Evolutionary conservation across 2,797 vertebrate genomes (phyloP).

Genomic region (Rhyacichthys aspro): DNA sequence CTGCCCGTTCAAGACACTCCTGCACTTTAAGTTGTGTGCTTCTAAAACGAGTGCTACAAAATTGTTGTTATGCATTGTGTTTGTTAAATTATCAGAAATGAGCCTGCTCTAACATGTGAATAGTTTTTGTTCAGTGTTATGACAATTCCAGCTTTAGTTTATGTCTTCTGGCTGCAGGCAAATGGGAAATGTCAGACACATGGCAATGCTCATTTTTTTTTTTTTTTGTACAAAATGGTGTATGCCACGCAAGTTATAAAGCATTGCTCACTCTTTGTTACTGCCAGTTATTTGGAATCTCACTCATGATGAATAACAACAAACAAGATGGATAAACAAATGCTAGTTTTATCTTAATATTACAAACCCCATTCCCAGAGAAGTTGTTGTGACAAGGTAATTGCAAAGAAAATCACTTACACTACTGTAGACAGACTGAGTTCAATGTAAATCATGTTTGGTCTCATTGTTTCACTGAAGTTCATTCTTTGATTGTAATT

Average conservation of each 20-base stretch:
- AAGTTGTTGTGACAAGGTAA: no score
- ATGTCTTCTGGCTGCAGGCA: neutral
- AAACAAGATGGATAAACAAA: no score
- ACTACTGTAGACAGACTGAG: no score
- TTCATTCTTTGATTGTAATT: no score
- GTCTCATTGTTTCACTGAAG: no score
- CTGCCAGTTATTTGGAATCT: no score
- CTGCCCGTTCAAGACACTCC: slow-evolving; percentile 26
- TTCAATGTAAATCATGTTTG: no score
- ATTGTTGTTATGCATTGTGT: slow-evolving; percentile 32
- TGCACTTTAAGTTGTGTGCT: slow-evolving; percentile 59
- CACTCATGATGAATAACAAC: no score
- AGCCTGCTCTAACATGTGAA: slow-evolving; percentile 6
- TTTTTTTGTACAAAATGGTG: neutral
- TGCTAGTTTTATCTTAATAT: no score
- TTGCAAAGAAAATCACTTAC: no score
- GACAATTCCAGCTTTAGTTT: neutral
- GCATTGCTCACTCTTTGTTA: no score
- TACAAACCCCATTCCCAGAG: no score
- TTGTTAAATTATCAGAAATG: slow-evolving; percentile 1
- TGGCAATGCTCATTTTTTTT: neutral
- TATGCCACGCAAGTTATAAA: neutral
- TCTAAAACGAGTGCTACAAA: slow-evolving; percentile 7
- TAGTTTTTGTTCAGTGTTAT: slow-evolving; percentile 9
- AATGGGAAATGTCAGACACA: neutral